These are phyloP conservation scores for Acrossocheilus fasciatus DNA, from an alignment of 2,797 vertebrate genomes.

Conservation along the genomic window DNA sequence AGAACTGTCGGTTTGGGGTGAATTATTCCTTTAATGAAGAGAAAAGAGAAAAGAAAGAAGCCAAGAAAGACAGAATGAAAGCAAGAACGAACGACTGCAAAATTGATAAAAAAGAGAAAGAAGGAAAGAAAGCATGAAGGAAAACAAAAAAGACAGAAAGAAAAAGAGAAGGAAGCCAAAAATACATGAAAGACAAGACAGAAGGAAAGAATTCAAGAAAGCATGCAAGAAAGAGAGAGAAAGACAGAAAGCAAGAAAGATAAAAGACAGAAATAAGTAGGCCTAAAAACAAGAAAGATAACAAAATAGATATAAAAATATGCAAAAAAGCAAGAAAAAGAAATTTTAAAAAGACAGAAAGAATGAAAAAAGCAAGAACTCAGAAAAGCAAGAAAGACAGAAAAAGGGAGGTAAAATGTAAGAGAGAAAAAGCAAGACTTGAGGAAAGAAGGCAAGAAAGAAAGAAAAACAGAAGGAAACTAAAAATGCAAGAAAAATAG, in stretches of 20 bases:
- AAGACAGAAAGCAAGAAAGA: background rate
- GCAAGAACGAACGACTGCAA: conserved; percentile 10
- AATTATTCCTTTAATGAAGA: background rate
- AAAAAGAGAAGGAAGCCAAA: background rate
- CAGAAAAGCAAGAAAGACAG: too few species aligned
- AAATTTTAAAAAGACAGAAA: too few species aligned
- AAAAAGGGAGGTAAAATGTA: too few species aligned
- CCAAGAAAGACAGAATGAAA: conserved; percentile 1
- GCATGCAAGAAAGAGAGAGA: conserved; percentile 2
- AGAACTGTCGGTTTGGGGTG: background rate
- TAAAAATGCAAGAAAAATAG: too few species aligned
- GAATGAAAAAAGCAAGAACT: too few species aligned
- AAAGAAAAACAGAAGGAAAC: too few species aligned
- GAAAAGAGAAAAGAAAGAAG: conserved; percentile 25
- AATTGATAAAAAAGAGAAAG: background rate
- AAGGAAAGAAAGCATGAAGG: background rate
- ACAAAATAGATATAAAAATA: too few species aligned
- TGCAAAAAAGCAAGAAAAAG: too few species aligned
- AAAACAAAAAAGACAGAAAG: background rate
- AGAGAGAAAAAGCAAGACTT: too few species aligned
- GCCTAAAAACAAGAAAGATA: too few species aligned
- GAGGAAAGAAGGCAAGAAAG: too few species aligned
- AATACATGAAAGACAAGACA: background rate
- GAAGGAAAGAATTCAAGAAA: background rate
- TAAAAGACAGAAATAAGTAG: too few species aligned